Conservation (phyloP, 2,888 invertebrate species). For the Mallateleia sp. region DNA sequence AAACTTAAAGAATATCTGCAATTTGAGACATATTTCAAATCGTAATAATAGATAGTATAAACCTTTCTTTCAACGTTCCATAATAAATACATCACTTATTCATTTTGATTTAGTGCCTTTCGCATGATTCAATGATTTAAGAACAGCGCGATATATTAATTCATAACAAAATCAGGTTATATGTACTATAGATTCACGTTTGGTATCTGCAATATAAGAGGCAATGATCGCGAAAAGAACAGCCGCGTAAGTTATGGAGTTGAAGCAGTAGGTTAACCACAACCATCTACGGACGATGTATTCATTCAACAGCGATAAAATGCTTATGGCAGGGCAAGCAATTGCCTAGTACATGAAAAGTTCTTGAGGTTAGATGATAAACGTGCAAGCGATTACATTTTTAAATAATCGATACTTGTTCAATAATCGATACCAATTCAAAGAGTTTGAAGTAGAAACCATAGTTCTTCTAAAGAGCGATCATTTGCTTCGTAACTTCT, state of each 20-base stretch:
- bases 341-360: slow-evolving; percentile 73
- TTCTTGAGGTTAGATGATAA: slow-evolving; percentile 44
- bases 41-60: too few species aligned
- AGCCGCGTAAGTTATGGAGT: slow-evolving; percentile 82
- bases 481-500: neutral
- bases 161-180: slow-evolving; percentile 9
- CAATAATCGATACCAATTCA: slow-evolving; percentile 77
- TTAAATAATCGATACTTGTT: too few species aligned
- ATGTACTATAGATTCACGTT: slow-evolving; percentile 79
- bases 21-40: too few species aligned
- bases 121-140: too few species aligned
- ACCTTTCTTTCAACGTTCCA: too few species aligned
- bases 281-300: slow-evolving; percentile 82
- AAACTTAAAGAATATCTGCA: too few species aligned
- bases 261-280: slow-evolving; percentile 84
- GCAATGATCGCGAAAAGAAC: slow-evolving; percentile 79
- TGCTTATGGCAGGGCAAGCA: slow-evolving; percentile 68
- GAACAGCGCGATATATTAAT: too few species aligned
- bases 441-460: slow-evolving; percentile 79
- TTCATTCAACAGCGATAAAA: slow-evolving; percentile 77
- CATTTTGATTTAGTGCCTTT: too few species aligned
- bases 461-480: slow-evolving; percentile 75
- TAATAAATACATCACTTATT: too few species aligned
- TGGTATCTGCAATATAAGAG: slow-evolving; percentile 80
- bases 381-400: slow-evolving; percentile 21